phyloP scores from a whole-genome alignment of 2,888 invertebrate species.

The Phrixothrix hirtus region DNA sequence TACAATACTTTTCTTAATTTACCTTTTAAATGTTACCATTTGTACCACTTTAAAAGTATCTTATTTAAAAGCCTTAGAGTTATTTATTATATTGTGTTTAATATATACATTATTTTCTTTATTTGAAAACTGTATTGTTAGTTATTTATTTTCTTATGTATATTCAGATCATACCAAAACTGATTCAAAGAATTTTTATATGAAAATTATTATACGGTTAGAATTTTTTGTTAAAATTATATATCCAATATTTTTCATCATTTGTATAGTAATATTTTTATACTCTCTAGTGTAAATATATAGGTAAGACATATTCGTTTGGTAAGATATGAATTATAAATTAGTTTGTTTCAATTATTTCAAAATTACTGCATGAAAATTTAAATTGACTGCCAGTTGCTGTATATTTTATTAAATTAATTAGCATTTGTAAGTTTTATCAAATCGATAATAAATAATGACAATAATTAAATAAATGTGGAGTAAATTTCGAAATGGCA shows the following conservation, averaged over 20 bases:
- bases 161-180: conserved; percentile 7
- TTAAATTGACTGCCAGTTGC: too few species aligned
- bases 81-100: conserved; percentile 35
- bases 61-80: conserved; percentile 39
- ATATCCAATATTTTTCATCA: neutral
- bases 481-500: too few species aligned
- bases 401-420: neutral
- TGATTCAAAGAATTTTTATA: neutral
- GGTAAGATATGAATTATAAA: neutral
- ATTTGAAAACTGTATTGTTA: conserved; percentile 34
- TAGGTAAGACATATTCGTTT: neutral
- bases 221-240: neutral
- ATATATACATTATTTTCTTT: conserved; percentile 35
- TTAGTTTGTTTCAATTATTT: too few species aligned
- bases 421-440: too few species aligned
- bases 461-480: too few species aligned
- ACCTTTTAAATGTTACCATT: conserved; percentile 14
- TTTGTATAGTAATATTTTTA: neutral
- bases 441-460: too few species aligned
- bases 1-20: conserved; percentile 17
- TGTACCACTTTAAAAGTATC: conserved; percentile 6
- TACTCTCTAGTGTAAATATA: neutral
- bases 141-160: conserved; percentile 20
- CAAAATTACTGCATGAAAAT: too few species aligned
- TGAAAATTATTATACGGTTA: neutral